Conservation (phyloP, 2,888 invertebrate genomes). For the Mythimna impura region DNA sequence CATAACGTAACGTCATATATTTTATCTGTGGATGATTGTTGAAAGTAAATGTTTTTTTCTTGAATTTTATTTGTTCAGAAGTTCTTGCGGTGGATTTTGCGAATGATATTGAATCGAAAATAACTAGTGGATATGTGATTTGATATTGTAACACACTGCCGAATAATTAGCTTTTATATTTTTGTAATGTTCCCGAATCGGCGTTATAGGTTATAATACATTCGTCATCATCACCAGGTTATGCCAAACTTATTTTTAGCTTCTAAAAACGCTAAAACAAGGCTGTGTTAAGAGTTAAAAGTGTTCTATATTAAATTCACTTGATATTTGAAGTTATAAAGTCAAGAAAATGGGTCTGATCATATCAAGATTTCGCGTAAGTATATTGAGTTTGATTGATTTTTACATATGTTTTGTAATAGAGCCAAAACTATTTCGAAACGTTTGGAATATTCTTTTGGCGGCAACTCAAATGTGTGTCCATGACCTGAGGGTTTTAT, state of each 20-base stretch:
- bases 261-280: constrained; percentile 73
- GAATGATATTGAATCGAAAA: constrained; percentile 60
- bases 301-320: constrained; percentile 67
- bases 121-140: constrained; percentile 60
- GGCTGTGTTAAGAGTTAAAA: constrained; percentile 71
- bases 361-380: constrained; percentile 93
- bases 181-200: constrained; percentile 69
- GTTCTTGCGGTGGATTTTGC: constrained; percentile 56
- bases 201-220: constrained; percentile 82
- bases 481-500: constrained; percentile 76
- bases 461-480: constrained; percentile 84
- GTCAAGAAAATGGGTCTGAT: constrained; percentile 91
- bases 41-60: constrained; percentile 68
- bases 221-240: constrained; percentile 84
- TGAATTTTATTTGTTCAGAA: constrained; percentile 61
- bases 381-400: constrained; percentile 76
- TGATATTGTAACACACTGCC: constrained; percentile 48
- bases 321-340: constrained; percentile 58
- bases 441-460: constrained; percentile 77
- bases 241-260: constrained; percentile 87
- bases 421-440: constrained; percentile 86
- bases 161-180: constrained; percentile 64
- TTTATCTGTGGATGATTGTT: constrained; percentile 61
- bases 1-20: constrained; percentile 35
- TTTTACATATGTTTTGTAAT: constrained; percentile 75